A percentile compares a stretch with the other conserved stretches of the same genome.
phyloP scores from a whole-genome alignment of 2,888 invertebrate genomes.

The Tribolium freemani region DNA sequence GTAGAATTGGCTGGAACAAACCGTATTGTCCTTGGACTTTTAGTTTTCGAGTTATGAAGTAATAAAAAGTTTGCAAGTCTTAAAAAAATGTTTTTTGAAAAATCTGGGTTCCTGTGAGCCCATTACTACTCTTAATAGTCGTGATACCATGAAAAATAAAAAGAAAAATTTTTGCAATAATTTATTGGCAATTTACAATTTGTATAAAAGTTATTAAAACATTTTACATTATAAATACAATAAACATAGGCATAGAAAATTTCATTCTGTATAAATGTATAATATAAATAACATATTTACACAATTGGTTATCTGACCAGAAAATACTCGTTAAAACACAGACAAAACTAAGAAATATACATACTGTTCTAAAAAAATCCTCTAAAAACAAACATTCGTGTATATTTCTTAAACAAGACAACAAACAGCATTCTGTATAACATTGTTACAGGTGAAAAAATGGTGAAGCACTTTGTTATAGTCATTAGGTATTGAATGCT shows the following conservation, averaged over 20 bases:
- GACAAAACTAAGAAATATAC: conserved; percentile 59
- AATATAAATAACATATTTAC: conserved; percentile 66
- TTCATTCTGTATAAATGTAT: conserved; percentile 58
- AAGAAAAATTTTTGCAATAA: conserved; percentile 51
- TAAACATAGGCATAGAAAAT: conserved; percentile 60
- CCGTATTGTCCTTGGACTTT: too few relatives aligned
- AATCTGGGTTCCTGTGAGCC: too few relatives aligned
- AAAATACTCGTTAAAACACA: conserved; percentile 65
- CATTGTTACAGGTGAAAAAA: conserved; percentile 47
- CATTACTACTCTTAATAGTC: too few relatives aligned
- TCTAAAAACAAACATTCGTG: conserved; percentile 38
- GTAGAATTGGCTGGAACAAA: too few relatives aligned
- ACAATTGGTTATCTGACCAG: conserved; percentile 66
- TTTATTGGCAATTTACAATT: conserved; percentile 62
- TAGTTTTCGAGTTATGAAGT: too few relatives aligned
- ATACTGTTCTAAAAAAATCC: conserved; percentile 39
- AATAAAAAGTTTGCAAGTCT: too few relatives aligned
- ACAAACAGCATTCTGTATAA: conserved; percentile 45
- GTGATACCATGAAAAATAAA: background rate
- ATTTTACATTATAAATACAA: conserved; percentile 63
- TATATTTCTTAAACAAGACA: conserved; percentile 48
- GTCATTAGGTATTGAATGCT: conserved; percentile 40
- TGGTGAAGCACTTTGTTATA: conserved; percentile 54
- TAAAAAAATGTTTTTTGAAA: too few relatives aligned
- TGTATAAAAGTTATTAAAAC: conserved; percentile 66